Conservation (phyloP, 2,113 vertebrate genomes). For the Zosterops hypoxanthus region DNA sequence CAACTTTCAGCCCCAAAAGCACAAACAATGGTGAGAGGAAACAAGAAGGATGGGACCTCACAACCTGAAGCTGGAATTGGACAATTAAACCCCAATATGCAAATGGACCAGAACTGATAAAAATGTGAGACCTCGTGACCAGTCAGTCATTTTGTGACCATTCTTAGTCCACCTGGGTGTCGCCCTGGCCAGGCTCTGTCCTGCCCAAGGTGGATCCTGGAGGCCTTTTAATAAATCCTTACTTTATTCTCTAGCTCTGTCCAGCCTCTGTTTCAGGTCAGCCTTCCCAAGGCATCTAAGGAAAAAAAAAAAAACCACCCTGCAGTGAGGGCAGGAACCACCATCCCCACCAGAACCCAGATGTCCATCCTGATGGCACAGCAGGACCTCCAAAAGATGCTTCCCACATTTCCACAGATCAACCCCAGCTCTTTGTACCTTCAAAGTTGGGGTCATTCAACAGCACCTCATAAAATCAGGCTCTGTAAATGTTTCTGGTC, state of each 20-base stretch:
- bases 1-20: not conserved
- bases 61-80: not conserved
- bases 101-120: not conserved
- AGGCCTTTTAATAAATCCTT: not conserved
- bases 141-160: not conserved
- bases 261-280: not conserved
- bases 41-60: not conserved
- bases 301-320: not conserved
- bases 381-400: not conserved
- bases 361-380: accelerated
- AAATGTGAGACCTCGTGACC: not conserved
- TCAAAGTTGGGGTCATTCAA: not conserved
- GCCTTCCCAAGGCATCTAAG: not conserved
- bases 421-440: accelerated
- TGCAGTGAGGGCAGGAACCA: accelerated
- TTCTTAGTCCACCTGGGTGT: not conserved
- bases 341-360: accelerated
- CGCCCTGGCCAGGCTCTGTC: not conserved
- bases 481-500: not conserved
- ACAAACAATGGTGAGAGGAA: not conserved
- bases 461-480: not conserved
- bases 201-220: not conserved
- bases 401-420: not conserved
- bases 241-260: not conserved
- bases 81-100: not conserved